Evolutionary conservation across 2,113 vertebrate species (phyloP), one percentile per base, ranked within the genome.

Genomic region (Macquaria ambigua): DNA sequence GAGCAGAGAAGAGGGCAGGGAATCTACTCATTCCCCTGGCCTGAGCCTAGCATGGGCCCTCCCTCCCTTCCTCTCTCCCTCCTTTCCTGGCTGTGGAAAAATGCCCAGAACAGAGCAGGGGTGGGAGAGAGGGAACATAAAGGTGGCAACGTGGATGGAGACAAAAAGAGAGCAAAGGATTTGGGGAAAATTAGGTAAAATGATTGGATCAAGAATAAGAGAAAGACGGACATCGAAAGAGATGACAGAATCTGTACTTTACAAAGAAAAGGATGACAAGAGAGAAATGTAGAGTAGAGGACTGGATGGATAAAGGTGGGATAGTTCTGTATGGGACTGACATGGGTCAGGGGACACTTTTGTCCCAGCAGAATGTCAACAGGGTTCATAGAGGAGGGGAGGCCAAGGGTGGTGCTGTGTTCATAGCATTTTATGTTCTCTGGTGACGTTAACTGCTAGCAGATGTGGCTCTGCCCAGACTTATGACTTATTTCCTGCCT

Each of bases 391-490:
- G 68, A n/a, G 89, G 55, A 69, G 75, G 69, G 63, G 34, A 21
- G 71, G 39, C 23, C 15, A 21, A 71, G 87, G 86, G 75, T 46
- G 74, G 68, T 71, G 78, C 76, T 78, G 58, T 34, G 37, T 85
- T 90, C 77, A 62, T 66, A 46, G 73, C 76, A 46, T 77, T 92
- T 92, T 90, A 87, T 90, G 86, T 81, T 83, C 85, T 75, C 77
- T 20, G 74, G 87, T 93, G 92, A 88, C 84, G 34, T 86, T 93
- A 94, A 95, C 87, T 92, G 87, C 85, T 55, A 89, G 70, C 93
- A 94, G 93, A 95, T 94, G 94, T 92, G 85, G 70, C 78, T 83
- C 89, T 63, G 86, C 90, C 77, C 84, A 90, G 86, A 72, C 59
- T 34, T 4, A 15, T 88, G 90, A 90, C 92, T 89, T 86, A 86